Conservation (phyloP, 2,113 vertebrate species). For the Mixornis gularis region DNA sequence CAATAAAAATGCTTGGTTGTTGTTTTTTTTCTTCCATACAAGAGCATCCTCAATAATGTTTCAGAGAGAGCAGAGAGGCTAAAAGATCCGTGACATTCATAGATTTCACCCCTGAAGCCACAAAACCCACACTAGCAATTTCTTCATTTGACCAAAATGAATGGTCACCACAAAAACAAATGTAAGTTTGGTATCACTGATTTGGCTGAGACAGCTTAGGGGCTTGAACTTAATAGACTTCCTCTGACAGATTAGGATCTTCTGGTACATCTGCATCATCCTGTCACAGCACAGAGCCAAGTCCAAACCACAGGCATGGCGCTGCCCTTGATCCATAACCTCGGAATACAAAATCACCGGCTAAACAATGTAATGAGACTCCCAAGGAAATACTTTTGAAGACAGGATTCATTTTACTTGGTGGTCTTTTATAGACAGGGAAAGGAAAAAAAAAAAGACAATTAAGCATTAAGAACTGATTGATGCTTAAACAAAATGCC, state of each 20-base stretch:
- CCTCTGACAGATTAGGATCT: conserved; percentile 74
- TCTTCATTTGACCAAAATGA: conserved; percentile 79
- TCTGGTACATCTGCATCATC: conserved; percentile 63
- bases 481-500: conserved; percentile 69
- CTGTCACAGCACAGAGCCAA: conserved; percentile 68
- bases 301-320: conserved; percentile 66
- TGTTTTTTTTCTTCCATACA: neutral
- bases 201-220: conserved; percentile 75
- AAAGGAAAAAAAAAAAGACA: neutral
- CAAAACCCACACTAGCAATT: conserved; percentile 70
- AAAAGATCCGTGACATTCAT: conserved; percentile 83
- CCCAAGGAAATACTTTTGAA: conserved; percentile 59
- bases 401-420: conserved; percentile 51
- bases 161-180: conserved; percentile 80
- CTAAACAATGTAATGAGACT: conserved; percentile 34
- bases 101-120: conserved; percentile 77
- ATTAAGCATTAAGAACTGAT: conserved; percentile 69
- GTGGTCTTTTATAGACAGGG: conserved; percentile 17
- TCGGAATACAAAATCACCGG: conserved; percentile 66
- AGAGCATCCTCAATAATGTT: conserved; percentile 70
- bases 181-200: conserved; percentile 72
- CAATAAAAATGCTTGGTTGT: conserved; percentile 55
- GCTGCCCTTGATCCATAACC: conserved; percentile 75
- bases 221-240: conserved; percentile 79
- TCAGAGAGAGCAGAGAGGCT: conserved; percentile 66